Evolutionary conservation across 2,113 vertebrate species (phyloP).

Genomic region (Corynorhinus townsendii): DNA sequence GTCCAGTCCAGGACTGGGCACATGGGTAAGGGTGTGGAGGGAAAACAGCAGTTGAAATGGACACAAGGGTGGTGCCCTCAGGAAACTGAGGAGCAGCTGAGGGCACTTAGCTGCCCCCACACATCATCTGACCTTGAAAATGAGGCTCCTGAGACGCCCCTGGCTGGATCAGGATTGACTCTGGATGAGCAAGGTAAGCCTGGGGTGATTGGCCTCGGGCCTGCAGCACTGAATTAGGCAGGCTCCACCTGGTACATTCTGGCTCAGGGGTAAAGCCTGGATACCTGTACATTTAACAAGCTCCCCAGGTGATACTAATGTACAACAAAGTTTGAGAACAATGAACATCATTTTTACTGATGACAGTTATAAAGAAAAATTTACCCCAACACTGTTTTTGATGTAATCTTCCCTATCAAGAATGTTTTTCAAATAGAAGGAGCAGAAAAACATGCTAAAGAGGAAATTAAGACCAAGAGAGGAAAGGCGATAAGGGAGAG

Average conservation of each 20-base stretch:
- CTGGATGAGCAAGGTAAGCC: background rate
- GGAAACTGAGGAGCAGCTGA: background rate
- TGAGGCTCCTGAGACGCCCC: background rate
- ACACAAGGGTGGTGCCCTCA: background rate
- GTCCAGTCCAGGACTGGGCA: background rate
- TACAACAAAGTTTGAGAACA: background rate
- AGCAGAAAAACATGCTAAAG: slow-evolving; percentile 41
- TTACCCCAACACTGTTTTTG: slow-evolving; percentile 32
- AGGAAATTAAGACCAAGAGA: slow-evolving; percentile 45
- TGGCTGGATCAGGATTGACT: background rate
- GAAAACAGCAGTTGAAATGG: background rate
- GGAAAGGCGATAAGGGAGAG: background rate
- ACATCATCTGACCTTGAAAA: background rate
- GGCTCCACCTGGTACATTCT: background rate
- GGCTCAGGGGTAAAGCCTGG: background rate
- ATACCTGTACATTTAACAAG: background rate
- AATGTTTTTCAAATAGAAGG: slow-evolving; percentile 45
- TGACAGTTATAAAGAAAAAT: slow-evolving; percentile 51
- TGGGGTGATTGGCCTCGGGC: background rate
- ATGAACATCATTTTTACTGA: slow-evolving; percentile 28
- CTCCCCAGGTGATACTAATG: background rate
- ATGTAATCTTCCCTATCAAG: slow-evolving; percentile 60
- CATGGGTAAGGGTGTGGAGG: background rate
- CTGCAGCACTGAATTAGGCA: background rate
- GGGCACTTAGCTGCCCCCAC: background rate